phyloP scores from a whole-genome alignment of 2,113 vertebrate species.

The Guaruba guarouba region DNA sequence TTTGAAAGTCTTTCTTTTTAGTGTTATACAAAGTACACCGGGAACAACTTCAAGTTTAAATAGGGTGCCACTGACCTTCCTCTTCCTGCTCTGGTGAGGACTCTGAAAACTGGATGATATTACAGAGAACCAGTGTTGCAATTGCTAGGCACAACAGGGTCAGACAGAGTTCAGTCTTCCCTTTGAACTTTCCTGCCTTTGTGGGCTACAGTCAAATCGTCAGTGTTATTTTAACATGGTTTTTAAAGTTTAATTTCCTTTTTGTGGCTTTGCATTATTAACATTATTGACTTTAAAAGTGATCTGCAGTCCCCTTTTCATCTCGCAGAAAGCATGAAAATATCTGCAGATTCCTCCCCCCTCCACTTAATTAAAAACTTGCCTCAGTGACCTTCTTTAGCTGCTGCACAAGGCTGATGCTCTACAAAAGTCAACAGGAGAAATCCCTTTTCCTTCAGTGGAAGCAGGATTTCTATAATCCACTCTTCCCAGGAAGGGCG shows the following conservation, averaged over 20 bases:
- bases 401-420: background rate
- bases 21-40: fast-evolving
- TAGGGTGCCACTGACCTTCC: background rate
- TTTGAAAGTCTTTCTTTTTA: background rate
- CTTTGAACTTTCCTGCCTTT: slow-evolving; percentile 52
- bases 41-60: background rate
- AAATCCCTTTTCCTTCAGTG: background rate
- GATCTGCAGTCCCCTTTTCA: slow-evolving; percentile 13
- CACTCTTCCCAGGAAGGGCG: background rate
- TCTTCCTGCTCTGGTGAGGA: background rate
- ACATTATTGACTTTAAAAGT: slow-evolving; percentile 26
- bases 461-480: background rate
- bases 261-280: slow-evolving; percentile 57
- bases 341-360: background rate
- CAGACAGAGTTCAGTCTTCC: slow-evolving; percentile 57
- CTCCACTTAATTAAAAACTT: slow-evolving; percentile 43
- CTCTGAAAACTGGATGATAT: background rate
- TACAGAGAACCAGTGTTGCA: slow-evolving; percentile 26
- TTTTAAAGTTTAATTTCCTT: slow-evolving; percentile 67
- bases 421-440: background rate
- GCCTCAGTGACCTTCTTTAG: background rate
- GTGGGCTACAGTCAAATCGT: slow-evolving; percentile 18
- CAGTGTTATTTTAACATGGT: slow-evolving; percentile 43
- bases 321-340: background rate
- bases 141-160: slow-evolving; percentile 37